A percentile compares a stretch with the other conserved stretches of the same genome.
Evolutionary conservation across 2,797 vertebrate species (phyloP).

Genomic region (Darevskia nairensis): DNA sequence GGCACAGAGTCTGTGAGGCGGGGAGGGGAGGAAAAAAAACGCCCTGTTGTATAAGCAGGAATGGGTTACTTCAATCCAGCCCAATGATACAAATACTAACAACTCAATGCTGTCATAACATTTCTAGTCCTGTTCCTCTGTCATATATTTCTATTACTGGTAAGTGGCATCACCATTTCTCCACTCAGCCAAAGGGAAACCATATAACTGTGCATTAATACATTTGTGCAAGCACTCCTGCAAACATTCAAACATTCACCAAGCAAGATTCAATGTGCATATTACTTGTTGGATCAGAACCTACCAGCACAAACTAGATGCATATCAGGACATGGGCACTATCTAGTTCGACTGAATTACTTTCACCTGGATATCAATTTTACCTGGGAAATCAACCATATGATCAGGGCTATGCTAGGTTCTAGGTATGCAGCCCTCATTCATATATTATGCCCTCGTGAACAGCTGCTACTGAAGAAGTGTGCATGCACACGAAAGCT

Average conservation of each 20-base stretch:
- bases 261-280: neutral
- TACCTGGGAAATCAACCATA: neutral
- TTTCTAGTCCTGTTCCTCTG: neutral
- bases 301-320: neutral
- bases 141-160: too few species aligned
- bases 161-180: neutral
- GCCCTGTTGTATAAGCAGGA: too few species aligned
- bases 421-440: neutral
- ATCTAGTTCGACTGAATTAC: neutral
- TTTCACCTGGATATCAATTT: neutral
- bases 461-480: neutral
- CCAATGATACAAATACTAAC: neutral
- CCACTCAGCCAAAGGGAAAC: neutral
- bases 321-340: neutral
- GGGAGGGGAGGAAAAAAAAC: too few species aligned
- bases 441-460: neutral
- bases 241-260: neutral
- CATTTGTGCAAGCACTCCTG: neutral
- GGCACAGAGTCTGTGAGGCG: too few species aligned
- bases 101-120: too few species aligned
- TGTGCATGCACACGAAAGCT: too few species aligned
- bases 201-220: neutral
- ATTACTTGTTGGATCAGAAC: neutral
- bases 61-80: too few species aligned
- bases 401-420: neutral